These are phyloP conservation scores for Diadegma fenestrale DNA, from an alignment of 2,888 invertebrate species.

Conservation along the genomic window DNA sequence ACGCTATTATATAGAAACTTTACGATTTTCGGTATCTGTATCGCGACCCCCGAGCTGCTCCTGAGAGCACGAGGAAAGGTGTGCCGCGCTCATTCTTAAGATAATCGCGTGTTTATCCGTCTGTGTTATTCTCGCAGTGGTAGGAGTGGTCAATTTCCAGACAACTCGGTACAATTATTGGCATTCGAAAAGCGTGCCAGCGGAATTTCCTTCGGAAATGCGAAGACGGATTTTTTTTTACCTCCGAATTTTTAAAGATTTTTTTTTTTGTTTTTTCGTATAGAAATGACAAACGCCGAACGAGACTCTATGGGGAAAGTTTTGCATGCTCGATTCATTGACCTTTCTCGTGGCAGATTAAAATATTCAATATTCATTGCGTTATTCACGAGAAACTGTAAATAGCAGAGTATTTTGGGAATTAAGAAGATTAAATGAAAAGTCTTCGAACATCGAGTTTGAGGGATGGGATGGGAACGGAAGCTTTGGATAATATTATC, in stretches of 20 bases:
- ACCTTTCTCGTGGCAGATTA: not conserved
- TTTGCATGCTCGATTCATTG: not conserved
- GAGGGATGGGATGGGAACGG: not conserved
- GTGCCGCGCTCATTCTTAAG: constrained; percentile 66
- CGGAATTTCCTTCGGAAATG: not conserved
- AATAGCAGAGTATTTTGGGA: constrained; percentile 37
- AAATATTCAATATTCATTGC: constrained; percentile 40
- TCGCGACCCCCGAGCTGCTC: constrained; percentile 67
- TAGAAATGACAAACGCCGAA: not conserved
- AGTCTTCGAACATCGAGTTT: constrained; percentile 61
- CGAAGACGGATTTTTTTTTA: not conserved
- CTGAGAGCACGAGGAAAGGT: constrained; percentile 65
- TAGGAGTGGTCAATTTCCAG: constrained; percentile 7
- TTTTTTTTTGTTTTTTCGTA: not conserved
- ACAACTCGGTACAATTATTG: constrained; percentile 27
- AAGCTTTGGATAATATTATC: constrained; percentile 59
- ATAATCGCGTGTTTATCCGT: constrained; percentile 39
- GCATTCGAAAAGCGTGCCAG: not conserved
- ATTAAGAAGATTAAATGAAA: constrained; percentile 59
- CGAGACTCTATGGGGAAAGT: not conserved
- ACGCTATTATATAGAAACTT: constrained; percentile 81
- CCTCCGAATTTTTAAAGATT: not conserved
- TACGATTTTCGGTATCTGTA: constrained; percentile 82
- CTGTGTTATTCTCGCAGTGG: constrained; percentile 5
- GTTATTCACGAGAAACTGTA: constrained; percentile 36